Conservation (phyloP, 1,140 invertebrate genomes). For the Bombus pyrosoma region DNA sequence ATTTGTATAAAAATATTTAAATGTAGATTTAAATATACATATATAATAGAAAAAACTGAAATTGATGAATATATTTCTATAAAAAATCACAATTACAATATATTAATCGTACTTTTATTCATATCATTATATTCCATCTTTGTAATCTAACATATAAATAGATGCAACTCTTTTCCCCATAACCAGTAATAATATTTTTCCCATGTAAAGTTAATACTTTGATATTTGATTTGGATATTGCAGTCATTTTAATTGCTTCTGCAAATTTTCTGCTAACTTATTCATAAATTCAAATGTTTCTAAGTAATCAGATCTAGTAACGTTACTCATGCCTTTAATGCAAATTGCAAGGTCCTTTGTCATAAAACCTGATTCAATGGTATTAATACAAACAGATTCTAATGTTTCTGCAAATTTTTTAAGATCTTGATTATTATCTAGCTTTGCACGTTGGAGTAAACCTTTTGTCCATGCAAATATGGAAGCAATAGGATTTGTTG, state of each 20-base stretch:
- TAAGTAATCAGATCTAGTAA: constrained; percentile 93
- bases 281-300: constrained; percentile 99
- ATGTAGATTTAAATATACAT: neutral
- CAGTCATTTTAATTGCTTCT: constrained; percentile 79
- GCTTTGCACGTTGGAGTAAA: constrained; percentile 94
- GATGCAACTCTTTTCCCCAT: constrained; percentile 25
- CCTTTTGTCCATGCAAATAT: constrained; percentile 99
- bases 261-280: constrained; percentile 96
- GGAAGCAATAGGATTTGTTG: constrained; percentile 99
- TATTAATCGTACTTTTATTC: constrained; percentile 17
- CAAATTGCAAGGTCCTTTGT: constrained; percentile 99
- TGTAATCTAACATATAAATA: neutral
- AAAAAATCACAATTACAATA: constrained; percentile 9
- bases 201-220: constrained; percentile 49
- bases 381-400: constrained; percentile 96
- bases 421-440: constrained; percentile 93
- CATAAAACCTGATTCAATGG: constrained; percentile 97
- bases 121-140: neutral
- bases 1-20: neutral
- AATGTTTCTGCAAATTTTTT: constrained; percentile 91
- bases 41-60: constrained; percentile 1
- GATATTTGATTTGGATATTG: neutral
- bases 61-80: neutral
- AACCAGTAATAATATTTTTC: constrained; percentile 31
- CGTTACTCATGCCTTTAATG: constrained; percentile 95